Percentiles rank a stretch among this genome's conserved stretches.
Conservation (phyloP, 2,797 vertebrate genomes). For the Myotis vivesi region DNA sequence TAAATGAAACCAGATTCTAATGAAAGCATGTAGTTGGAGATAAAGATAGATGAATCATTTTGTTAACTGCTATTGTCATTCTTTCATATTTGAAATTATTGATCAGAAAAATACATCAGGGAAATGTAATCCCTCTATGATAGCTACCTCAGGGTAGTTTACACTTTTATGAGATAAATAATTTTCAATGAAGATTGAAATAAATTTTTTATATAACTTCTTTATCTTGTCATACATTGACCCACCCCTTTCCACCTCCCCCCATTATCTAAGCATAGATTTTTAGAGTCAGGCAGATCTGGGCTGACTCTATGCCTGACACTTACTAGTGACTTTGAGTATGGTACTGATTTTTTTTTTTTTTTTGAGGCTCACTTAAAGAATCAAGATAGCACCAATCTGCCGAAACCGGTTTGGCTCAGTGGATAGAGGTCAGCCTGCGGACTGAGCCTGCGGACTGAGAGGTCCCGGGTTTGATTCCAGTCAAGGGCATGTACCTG, state of each 20-base stretch:
- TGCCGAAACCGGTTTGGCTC: no score
- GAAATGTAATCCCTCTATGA: background rate
- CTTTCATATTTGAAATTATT: background rate
- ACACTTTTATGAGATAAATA: background rate
- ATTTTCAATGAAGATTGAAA: slow-evolving; percentile 26
- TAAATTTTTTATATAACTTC: background rate
- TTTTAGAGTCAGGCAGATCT: background rate
- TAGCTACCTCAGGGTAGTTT: background rate
- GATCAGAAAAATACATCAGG: background rate
- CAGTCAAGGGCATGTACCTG: no score
- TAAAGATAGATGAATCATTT: background rate
- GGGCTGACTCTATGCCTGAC: background rate
- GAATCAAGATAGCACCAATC: background rate
- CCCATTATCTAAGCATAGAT: background rate
- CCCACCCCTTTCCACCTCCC: background rate
- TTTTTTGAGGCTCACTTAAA: background rate
- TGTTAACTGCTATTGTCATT: background rate
- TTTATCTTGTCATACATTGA: background rate
- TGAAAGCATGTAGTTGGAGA: background rate
- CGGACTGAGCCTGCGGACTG: no score
- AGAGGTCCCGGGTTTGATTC: no score
- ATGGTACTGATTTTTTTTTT: background rate
- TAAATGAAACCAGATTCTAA: background rate
- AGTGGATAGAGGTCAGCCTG: no score
- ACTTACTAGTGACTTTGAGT: background rate